Conservation (phyloP, 2,113 vertebrate genomes). For the Pituophis catenifer region DNA sequence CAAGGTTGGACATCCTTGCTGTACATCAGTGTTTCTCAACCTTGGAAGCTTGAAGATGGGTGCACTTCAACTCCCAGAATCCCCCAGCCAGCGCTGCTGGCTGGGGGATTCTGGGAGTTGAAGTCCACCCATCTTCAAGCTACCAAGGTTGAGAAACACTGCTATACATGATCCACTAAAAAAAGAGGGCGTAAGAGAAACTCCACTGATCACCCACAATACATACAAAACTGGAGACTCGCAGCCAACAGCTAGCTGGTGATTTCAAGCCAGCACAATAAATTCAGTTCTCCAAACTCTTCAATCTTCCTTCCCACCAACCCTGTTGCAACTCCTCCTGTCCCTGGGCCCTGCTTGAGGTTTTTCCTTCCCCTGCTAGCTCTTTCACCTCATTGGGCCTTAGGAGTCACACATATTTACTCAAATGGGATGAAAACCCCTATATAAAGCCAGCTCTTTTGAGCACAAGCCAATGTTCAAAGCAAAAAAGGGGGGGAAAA, state of each 20-base stretch:
- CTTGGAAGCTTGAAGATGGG: no score
- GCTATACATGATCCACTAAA: not conserved
- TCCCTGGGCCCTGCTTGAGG: not conserved
- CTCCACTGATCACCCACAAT: not conserved
- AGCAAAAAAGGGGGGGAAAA: not conserved
- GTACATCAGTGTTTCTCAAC: not conserved
- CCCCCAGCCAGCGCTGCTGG: no score
- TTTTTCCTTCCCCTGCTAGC: not conserved
- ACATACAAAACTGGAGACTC: not conserved
- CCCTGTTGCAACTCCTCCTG: not conserved
- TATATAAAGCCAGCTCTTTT: not conserved
- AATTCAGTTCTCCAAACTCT: not conserved
- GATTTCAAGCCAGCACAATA: not conserved
- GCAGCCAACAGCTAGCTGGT: not conserved
- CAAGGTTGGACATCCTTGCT: not conserved
- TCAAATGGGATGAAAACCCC: not conserved
- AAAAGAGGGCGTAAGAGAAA: not conserved
- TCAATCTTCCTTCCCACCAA: not conserved
- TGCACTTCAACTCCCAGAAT: no score
- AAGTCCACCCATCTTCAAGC: not conserved
- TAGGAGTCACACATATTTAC: not conserved
- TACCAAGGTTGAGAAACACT: not conserved
- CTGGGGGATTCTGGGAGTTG: not conserved
- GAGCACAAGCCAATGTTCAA: not conserved
- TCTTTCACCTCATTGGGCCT: not conserved